Conservation (phyloP, 2,888 invertebrate genomes). For the Chrysopilus asiliformis region DNA sequence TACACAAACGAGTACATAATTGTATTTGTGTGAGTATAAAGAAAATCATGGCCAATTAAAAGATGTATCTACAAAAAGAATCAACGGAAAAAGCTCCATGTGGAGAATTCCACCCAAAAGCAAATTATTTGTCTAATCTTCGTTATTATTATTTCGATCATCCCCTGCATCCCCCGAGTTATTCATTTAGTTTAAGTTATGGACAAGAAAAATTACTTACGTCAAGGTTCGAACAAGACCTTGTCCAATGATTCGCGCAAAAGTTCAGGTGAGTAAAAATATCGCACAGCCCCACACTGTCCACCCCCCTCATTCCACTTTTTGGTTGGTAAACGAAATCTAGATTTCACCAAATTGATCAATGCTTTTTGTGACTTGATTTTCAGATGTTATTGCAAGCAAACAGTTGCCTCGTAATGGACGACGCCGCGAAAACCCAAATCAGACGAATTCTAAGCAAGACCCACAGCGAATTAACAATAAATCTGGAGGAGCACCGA, state of each 20-base stretch:
- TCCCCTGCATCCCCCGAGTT: neutral
- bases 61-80: slow-evolving; percentile 32
- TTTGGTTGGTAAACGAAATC: slow-evolving; percentile 1
- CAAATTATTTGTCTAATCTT: neutral
- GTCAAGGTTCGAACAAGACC: slow-evolving; percentile 56
- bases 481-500: slow-evolving; percentile 41
- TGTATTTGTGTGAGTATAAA: slow-evolving; percentile 5
- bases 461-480: slow-evolving; percentile 51
- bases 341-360: slow-evolving; percentile 8
- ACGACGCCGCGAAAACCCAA: slow-evolving; percentile 33
- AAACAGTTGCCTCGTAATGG: slow-evolving; percentile 25
- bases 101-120: slow-evolving; percentile 27
- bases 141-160: neutral
- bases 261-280: slow-evolving; percentile 47
- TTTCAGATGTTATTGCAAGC: slow-evolving; percentile 14
- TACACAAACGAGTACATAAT: too few relatives aligned
- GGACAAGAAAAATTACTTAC: slow-evolving; percentile 65
- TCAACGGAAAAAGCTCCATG: slow-evolving; percentile 30
- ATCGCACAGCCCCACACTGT: neutral
- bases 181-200: slow-evolving; percentile 35
- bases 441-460: slow-evolving; percentile 42
- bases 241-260: slow-evolving; percentile 55
- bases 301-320: too few relatives aligned
- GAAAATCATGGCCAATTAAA: slow-evolving; percentile 37
- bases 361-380: neutral